Conservation (phyloP, 1,140 invertebrate species). For the Cherax destructor region DNA sequence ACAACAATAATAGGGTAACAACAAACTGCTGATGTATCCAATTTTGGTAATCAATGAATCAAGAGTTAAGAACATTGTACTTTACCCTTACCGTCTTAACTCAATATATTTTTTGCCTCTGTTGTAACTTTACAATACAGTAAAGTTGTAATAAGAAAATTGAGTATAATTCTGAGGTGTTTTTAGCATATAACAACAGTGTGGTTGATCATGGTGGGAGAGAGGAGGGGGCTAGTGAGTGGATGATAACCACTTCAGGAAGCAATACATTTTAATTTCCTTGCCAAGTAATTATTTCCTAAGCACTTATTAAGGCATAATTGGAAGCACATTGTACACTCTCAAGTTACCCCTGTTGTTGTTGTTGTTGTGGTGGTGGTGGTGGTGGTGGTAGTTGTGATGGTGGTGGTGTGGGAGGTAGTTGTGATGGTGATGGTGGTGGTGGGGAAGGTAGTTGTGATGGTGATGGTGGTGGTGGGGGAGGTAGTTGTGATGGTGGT, state of each 20-base stretch:
- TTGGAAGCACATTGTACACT: conserved; percentile 34
- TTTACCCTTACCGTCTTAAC: too few relatives aligned
- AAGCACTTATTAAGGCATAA: conserved; percentile 19
- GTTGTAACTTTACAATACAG: too few relatives aligned
- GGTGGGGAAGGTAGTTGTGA: neutral
- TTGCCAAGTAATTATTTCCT: conserved; percentile 24
- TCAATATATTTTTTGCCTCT: too few relatives aligned
- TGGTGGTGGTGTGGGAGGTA: neutral
- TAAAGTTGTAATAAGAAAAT: too few relatives aligned
- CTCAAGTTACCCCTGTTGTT: neutral
- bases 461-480: neutral
- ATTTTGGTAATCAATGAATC: too few relatives aligned
- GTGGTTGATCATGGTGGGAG: neutral
- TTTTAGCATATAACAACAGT: neutral
- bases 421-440: neutral
- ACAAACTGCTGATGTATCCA: too few relatives aligned
- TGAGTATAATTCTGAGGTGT: too few relatives aligned
- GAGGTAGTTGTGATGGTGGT: neutral
- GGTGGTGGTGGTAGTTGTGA: neutral
- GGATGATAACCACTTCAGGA: neutral
- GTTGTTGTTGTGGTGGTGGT: neutral
- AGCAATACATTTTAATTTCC: conserved; percentile 32
- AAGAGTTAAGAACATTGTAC: too few relatives aligned
- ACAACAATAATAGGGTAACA: too few relatives aligned
- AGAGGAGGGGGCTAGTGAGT: too few relatives aligned